A percentile compares a stretch with the other conserved stretches of the same genome.
Conservation (phyloP, 2,797 vertebrate genomes). For the Centropyge bicolor region DNA sequence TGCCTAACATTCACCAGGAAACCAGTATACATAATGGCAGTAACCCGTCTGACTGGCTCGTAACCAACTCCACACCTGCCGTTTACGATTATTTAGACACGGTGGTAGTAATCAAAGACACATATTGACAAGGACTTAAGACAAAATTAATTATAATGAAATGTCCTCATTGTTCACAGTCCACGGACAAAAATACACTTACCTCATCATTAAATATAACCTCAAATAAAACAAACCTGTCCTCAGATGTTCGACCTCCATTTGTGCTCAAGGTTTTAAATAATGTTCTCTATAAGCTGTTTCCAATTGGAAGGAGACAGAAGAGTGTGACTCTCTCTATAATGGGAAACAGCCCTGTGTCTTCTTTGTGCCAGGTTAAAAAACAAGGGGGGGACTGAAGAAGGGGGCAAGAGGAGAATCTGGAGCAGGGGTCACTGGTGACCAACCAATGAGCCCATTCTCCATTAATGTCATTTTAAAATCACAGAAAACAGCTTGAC, state of each 20-base stretch:
- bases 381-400: slow-evolving; percentile 35
- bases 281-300: slow-evolving; percentile 69
- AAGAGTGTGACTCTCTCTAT: slow-evolving; percentile 69
- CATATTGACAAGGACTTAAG: neutral
- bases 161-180: neutral
- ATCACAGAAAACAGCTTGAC: neutral
- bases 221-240: slow-evolving; percentile 21
- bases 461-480: neutral
- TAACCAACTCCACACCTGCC: slow-evolving; percentile 44
- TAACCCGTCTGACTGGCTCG: slow-evolving; percentile 2
- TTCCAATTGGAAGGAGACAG: slow-evolving; percentile 75
- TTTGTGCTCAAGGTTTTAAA: slow-evolving; percentile 52
- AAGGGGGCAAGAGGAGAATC: slow-evolving; percentile 37
- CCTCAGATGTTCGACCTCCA: slow-evolving; percentile 46
- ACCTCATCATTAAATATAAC: slow-evolving; percentile 38
- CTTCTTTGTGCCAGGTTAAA: slow-evolving; percentile 62
- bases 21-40: neutral
- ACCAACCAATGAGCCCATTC: slow-evolving; percentile 13
- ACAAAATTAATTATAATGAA: slow-evolving; percentile 4
- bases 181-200: slow-evolving; percentile 10
- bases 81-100: slow-evolving; percentile 7
- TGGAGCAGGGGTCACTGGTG: slow-evolving; percentile 63
- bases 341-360: slow-evolving; percentile 79
- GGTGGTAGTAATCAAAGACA: slow-evolving; percentile 37
- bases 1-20: neutral